Evolutionary conservation across 2,888 invertebrate species (phyloP), one percentile per base, ranked within the genome.

Genomic region (Callinectes sapidus): DNA sequence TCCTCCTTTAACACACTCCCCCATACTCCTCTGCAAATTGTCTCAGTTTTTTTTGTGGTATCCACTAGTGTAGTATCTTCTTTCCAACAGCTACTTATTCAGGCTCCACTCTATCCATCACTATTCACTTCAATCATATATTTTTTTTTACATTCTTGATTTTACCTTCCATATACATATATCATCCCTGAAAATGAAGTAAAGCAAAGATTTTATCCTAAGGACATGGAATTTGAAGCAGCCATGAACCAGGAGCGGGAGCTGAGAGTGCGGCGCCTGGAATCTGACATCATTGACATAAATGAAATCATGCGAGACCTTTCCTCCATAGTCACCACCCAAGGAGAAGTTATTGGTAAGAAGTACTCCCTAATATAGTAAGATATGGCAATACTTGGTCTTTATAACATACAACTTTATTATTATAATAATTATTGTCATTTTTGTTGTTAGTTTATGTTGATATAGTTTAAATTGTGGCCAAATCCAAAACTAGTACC

Each of bases 261-360:
- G 95, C 97, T 97, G 16, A 97, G 97, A 95, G 97, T 98, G 94
- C 97, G 97, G 95, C 97, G 97, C 95, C 97, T 98, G 89, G 98
- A 98, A 95, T 97, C 97, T 0, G 97, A 98, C 95, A 97, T 98
- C 90, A 96, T 98, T 93, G 98, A 98, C 95, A 97, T 98, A 10
- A 98, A 98, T 95, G 97, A 97, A 95, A 98, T 98, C 94, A 98
- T 98, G 97, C 97, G 97, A 92, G 97, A 97, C 87, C 96, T 98
- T 66, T 97, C 97, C 1, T 96, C 96, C 16, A 96, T 98, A 95
- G 97, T 98, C n/a, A 96, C 97, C 95, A 96, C 97, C 94, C 98
- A 98, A 95, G 97, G 97, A 23, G 97, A 97, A 95, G 96, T 96
- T 91, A 97, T 98, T 94, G 97, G 98, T 98, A 23, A 16, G 66